These are phyloP conservation scores for Netelia fuscicornis DNA, from an alignment of 2,888 invertebrate genomes.

Conservation along the genomic window DNA sequence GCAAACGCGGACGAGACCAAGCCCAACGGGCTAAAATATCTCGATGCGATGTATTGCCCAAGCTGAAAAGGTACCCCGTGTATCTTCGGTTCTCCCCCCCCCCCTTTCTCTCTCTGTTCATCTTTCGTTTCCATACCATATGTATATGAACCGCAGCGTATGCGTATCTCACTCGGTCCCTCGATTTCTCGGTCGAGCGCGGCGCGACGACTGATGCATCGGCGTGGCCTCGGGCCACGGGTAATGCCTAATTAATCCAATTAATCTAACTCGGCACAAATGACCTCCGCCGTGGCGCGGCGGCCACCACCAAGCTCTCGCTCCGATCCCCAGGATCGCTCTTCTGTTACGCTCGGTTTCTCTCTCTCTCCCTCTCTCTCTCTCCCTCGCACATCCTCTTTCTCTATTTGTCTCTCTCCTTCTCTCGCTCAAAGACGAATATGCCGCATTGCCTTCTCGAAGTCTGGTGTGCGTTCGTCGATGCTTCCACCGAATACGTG, in stretches of 20 bases:
- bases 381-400: conserved; percentile 19
- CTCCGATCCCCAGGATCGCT: conserved; percentile 32
- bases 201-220: conserved; percentile 81
- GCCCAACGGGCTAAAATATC: conserved; percentile 9
- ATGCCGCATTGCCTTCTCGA: conserved; percentile 56
- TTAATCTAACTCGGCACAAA: conserved; percentile 84
- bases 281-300: conserved; percentile 79
- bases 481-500: conserved; percentile 26
- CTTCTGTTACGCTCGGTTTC: conserved; percentile 22
- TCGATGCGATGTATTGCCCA: conserved; percentile 35
- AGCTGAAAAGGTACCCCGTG: conserved; percentile 44
- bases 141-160: conserved; percentile 8
- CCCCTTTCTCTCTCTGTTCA: conserved; percentile 15
- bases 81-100: conserved; percentile 5
- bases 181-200: conserved; percentile 69
- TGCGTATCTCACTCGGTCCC: conserved; percentile 39
- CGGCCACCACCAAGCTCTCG: conserved; percentile 57
- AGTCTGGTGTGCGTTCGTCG: conserved; percentile 50
- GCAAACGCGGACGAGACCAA: conserved; percentile 50
- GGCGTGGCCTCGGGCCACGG: conserved; percentile 81
- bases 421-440: conserved; percentile 68
- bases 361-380: conserved; percentile 30
- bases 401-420: conserved; percentile 32
- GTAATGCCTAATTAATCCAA: conserved; percentile 85
- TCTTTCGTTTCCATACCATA: conserved; percentile 33